A percentile compares a stretch with the other conserved stretches of the same genome.
These are phyloP conservation scores for Pelochelys cantorii DNA, from an alignment of 2,797 vertebrate species.

Conservation along the genomic window DNA sequence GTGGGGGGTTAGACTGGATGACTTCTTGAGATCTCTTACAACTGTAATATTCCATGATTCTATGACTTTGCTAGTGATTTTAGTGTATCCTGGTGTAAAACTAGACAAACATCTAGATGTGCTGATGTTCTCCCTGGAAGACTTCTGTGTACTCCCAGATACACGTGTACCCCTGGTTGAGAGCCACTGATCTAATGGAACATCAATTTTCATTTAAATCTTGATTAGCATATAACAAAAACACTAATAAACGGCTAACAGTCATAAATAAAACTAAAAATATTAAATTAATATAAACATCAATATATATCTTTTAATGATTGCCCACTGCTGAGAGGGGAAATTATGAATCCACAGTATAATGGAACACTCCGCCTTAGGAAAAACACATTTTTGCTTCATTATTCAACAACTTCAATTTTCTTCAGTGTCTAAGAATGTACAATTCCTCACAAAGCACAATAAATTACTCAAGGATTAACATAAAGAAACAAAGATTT, in stretches of 20 bases:
- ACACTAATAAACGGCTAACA: not conserved
- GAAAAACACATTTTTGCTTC: not conserved
- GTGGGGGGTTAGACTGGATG: no score
- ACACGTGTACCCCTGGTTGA: no score
- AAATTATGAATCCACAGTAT: not conserved
- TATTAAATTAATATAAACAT: not conserved
- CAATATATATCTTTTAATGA: not conserved
- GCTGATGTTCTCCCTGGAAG: no score
- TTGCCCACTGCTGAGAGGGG: not conserved
- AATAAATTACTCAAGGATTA: not conserved
- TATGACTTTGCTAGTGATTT: no score
- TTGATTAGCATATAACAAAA: not conserved
- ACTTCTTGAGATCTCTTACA: no score
- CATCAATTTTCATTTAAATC: not conserved
- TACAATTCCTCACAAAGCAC: not conserved
- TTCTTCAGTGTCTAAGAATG: not conserved
- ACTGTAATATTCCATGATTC: no score
- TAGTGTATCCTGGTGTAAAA: no score
- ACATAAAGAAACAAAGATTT: constrained; percentile 11
- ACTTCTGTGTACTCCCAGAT: no score
- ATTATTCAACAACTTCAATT: not conserved
- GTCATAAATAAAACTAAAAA: not conserved
- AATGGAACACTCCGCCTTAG: not conserved
- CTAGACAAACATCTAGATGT: no score
- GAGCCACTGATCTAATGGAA: not conserved